Evolutionary conservation across 2,797 vertebrate genomes (phyloP).

Genomic region (Dromococcyx pavoninus): DNA sequence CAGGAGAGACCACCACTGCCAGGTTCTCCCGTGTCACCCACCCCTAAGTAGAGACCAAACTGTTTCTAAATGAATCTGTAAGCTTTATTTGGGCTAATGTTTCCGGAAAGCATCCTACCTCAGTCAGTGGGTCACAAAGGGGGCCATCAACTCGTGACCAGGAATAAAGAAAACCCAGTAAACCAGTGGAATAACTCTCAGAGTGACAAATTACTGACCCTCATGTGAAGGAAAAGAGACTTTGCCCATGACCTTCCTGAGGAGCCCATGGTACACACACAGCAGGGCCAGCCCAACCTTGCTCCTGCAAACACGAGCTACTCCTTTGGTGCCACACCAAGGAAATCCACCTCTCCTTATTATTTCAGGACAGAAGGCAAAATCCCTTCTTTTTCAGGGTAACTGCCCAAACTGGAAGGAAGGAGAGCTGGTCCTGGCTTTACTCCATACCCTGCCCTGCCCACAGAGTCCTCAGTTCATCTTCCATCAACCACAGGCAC

Average conservation of each 20-base stretch:
- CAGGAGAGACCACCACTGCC: not conserved
- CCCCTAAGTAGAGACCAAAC: not conserved
- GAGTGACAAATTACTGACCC: not conserved
- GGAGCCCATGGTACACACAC: rapidly evolving
- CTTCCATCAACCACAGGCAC: rapidly evolving
- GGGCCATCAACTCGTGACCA: not conserved
- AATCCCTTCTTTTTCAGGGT: not conserved
- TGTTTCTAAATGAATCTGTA: not conserved
- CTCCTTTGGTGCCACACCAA: not conserved
- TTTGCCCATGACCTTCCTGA: not conserved
- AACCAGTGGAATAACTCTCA: not conserved
- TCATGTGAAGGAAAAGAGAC: not conserved
- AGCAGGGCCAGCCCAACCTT: not conserved
- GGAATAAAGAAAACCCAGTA: not conserved
- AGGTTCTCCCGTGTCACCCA: not conserved
- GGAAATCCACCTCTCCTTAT: not conserved
- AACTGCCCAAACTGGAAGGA: not conserved
- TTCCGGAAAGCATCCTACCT: not conserved
- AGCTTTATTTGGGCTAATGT: not conserved
- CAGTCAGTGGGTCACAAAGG: not conserved
- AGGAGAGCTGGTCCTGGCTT: not conserved
- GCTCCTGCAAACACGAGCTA: not conserved
- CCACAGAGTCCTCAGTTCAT: not conserved
- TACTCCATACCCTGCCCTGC: not conserved
- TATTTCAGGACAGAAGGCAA: not conserved